Percentiles rank a stretch among this genome's conserved stretches.
phyloP scores from a whole-genome alignment of 1,140 invertebrate genomes.

The Pteromalus puparum region DNA sequence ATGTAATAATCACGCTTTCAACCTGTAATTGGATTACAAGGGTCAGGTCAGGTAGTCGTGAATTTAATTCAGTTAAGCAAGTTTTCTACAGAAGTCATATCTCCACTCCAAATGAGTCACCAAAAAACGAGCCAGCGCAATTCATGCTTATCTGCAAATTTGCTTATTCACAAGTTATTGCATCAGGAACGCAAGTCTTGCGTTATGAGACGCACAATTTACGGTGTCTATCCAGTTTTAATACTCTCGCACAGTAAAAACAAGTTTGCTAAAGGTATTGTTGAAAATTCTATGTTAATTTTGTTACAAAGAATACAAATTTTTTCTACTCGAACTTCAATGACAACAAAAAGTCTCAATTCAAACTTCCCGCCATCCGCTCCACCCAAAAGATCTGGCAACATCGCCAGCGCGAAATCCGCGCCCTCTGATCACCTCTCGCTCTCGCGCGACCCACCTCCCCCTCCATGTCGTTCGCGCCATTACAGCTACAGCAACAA shows the following conservation, averaged over 20 bases:
- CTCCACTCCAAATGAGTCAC: neutral
- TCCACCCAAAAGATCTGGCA: neutral
- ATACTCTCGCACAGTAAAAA: too few relatives aligned
- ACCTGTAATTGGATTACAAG: neutral
- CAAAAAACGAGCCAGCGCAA: neutral
- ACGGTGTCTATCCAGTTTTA: too few relatives aligned
- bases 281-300: too few relatives aligned
- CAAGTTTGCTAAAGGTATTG: too few relatives aligned
- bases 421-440: neutral
- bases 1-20: neutral
- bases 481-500: neutral
- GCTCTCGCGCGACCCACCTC: neutral
- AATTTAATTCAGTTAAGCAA: too few relatives aligned
- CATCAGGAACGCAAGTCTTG: neutral
- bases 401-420: neutral
- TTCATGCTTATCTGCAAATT: neutral
- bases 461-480: neutral
- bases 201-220: too few relatives aligned
- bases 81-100: neutral
- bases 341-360: too few relatives aligned
- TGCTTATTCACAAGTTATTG: neutral
- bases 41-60: too few relatives aligned
- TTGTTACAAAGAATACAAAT: too few relatives aligned
- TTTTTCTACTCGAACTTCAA: too few relatives aligned
- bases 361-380: too few relatives aligned